Percentiles rank a stretch among this genome's conserved stretches.
Evolutionary conservation across 2,113 vertebrate genomes (phyloP).

Genomic region (Indicator indicator): DNA sequence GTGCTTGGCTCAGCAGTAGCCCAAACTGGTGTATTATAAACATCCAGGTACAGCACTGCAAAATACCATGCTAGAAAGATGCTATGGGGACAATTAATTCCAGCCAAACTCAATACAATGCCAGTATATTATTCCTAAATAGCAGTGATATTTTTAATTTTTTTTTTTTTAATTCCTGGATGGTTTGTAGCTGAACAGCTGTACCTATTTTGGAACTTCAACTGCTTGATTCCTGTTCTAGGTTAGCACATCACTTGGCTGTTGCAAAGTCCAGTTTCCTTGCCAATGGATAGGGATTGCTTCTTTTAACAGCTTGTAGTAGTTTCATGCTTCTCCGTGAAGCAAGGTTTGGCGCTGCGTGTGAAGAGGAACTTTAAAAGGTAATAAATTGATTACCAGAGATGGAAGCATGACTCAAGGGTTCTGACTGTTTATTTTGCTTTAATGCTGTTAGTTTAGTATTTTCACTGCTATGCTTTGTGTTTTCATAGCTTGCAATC

Average conservation of each 20-base stretch:
- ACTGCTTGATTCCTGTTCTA: background rate
- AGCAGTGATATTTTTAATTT: background rate
- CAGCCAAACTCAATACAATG: background rate
- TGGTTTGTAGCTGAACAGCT: background rate
- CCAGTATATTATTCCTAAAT: background rate
- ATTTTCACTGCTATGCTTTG: background rate
- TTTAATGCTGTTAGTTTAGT: background rate
- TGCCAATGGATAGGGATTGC: background rate
- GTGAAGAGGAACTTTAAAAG: background rate
- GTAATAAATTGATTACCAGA: background rate
- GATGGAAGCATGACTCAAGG: background rate
- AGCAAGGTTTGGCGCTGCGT: background rate
- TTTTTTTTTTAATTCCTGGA: background rate
- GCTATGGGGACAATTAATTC: no score
- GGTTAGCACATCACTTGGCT: background rate
- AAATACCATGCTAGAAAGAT: no score
- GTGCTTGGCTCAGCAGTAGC: no score
- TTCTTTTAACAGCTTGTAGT: slow-evolving; percentile 1
- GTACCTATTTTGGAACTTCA: background rate
- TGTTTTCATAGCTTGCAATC: background rate
- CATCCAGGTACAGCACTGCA: no score
- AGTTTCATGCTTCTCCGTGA: background rate
- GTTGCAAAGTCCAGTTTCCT: background rate
- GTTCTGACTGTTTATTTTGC: background rate
- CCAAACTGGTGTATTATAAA: no score